Base-by-base conservation (phyloP, 2,888 invertebrate genomes). In the Dolomedes plantarius region DNA sequence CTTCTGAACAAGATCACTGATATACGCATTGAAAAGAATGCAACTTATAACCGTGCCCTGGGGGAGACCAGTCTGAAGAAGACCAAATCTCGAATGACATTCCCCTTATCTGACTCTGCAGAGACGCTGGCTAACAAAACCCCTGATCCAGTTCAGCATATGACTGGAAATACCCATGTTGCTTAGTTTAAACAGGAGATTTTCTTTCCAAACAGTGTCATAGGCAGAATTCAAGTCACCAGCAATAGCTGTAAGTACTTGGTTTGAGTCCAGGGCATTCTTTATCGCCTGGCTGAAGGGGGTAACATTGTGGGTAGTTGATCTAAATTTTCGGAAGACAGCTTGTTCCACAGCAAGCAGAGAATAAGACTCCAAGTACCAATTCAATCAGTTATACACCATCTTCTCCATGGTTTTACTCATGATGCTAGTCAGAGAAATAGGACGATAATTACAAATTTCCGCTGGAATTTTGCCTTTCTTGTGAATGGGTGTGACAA, bases 31-130 rank as follows among this genome's bases (percentile, higher is more conserved):
- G 65, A 29, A 19, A 16, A 65, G 19, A 65, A 16, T 23, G 27
- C 41, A 71, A 50, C 71, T 71, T 41, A 28, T 27, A 23, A 71
- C 71, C 19, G 71, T 41, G 29, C 71, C 46, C 41, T 46, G n/a
- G n/a, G n/a, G 71, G n/a, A 71, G 36, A 19, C 71, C 46, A 0
- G 50, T 28, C 36, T 71, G 71, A 27, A 65, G n/a, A 5, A 50
- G 50, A 50, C 50, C 50, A 16, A 19, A 5, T 16, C 9, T 50
- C 5, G 29, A 41, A 7, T 68, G 68, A n/a, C 31, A n/a, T 23
- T 32, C 9, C 16, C 68, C 16, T 36, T 6, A 31, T 19, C 29
- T 65, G 7, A 65, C 65, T 28, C 27, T 65, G 65, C n/a, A n/a
- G n/a, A n/a, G n/a, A n/a, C n/a, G n/a, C n/a, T n/a, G n/a, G n/a